Conservation (phyloP, 2,888 invertebrate species). For the Halictus quadricinctus region DNA sequence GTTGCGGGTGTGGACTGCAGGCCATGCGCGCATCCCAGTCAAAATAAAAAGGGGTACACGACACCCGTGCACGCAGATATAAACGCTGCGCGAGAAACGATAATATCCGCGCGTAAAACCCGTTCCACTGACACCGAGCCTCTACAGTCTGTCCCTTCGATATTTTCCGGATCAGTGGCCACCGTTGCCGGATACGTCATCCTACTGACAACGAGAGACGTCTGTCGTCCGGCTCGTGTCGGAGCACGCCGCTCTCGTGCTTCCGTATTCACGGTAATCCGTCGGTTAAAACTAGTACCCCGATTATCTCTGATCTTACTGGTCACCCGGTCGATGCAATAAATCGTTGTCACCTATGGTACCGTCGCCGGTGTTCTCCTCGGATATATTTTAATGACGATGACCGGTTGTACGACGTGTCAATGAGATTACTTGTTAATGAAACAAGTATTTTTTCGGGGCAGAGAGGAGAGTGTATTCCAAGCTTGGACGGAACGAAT, state of each 20-base stretch:
- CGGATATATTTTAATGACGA: neutral
- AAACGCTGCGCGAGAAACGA: conserved; percentile 16
- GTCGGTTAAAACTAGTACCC: neutral
- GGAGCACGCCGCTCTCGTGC: conserved; percentile 44
- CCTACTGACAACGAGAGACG: conserved; percentile 20
- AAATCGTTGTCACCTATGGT: neutral
- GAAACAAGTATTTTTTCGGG: neutral
- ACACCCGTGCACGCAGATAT: too few species aligned
- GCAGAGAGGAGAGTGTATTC: neutral
- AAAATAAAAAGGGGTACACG: neutral
- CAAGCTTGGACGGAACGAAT: neutral
- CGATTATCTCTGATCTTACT: neutral
- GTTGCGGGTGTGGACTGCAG: conserved; percentile 38
- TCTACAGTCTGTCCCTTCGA: conserved; percentile 34
- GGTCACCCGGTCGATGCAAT: neutral
- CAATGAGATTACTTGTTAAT: neutral
- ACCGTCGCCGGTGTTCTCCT: neutral
- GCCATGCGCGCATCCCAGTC: neutral
- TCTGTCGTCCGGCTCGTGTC: conserved; percentile 17
- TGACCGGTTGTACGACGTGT: neutral
- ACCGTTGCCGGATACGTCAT: conserved; percentile 57
- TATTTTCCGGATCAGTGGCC: conserved; percentile 65
- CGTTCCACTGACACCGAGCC: conserved; percentile 48
- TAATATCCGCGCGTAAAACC: conserved; percentile 33
- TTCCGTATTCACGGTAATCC: conserved; percentile 15